These are phyloP conservation scores for Temnopleurus reevesii DNA, from an alignment of 53 echinoderm and acorn worm genomes.

Conservation along the genomic window DNA sequence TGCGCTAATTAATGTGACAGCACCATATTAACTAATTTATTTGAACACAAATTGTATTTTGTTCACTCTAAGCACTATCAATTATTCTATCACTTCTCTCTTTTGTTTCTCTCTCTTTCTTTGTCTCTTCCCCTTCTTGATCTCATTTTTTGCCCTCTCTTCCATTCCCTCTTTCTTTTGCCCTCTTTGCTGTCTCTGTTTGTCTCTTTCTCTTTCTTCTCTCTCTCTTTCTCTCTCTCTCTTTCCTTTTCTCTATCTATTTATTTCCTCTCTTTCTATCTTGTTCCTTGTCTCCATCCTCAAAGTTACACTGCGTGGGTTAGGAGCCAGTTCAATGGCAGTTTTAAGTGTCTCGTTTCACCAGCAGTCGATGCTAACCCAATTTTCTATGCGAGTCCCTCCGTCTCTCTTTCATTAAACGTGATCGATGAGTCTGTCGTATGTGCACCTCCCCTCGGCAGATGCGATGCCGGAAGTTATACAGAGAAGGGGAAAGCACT, in stretches of 20 bases:
- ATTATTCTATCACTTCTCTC: no score
- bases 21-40: no score
- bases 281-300: no score
- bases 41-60: no score
- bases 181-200: not conserved
- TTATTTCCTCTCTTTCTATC: not conserved
- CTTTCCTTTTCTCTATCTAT: not conserved
- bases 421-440: not conserved
- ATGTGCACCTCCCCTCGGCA: conserved; percentile 2
- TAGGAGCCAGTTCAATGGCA: conserved; percentile 2
- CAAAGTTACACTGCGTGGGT: not conserved
- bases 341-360: not conserved
- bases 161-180: not conserved
- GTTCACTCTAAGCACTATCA: no score
- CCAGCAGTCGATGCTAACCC: conserved; percentile 34
- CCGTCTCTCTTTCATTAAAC: conserved; percentile 33
- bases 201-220: not conserved
- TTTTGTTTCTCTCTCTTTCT: no score
- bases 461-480: not conserved
- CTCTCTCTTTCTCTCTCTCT: not conserved
- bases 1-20: no score
- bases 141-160: not conserved
- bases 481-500: not conserved
- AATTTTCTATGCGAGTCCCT: conserved; percentile 18
- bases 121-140: not conserved